phyloP scores from a whole-genome alignment of 2,888 invertebrate species.

The Drosophila algonquin region DNA sequence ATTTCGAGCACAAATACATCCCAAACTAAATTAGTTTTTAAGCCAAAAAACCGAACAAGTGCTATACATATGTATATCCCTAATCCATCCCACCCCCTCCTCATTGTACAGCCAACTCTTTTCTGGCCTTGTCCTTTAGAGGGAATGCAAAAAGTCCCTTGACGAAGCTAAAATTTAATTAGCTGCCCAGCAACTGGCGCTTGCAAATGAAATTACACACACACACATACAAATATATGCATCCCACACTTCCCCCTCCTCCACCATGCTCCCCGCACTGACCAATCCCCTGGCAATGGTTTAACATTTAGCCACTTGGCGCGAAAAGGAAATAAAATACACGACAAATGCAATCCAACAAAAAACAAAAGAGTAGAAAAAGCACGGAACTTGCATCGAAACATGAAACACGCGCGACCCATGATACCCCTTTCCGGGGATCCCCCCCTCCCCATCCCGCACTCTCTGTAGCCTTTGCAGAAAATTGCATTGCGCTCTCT shows the following conservation, averaged over 20 bases:
- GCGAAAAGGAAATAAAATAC: constrained; percentile 70
- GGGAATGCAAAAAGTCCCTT: constrained; percentile 66
- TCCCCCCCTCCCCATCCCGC: not conserved
- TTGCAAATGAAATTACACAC: constrained; percentile 73
- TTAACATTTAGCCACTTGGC: constrained; percentile 75
- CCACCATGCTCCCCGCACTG: constrained; percentile 1
- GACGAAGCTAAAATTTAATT: constrained; percentile 78
- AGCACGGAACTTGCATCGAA: constrained; percentile 43
- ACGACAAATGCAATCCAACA: constrained; percentile 52
- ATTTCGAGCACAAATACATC: too few species aligned
- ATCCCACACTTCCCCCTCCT: constrained; percentile 21
- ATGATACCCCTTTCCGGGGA: constrained; percentile 1
- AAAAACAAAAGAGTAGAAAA: constrained; percentile 13
- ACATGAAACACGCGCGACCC: constrained; percentile 34
- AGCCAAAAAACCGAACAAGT: not conserved
- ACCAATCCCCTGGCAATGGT: constrained; percentile 61
- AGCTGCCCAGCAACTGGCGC: constrained; percentile 76
- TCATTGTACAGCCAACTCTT: not conserved
- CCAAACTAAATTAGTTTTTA: not conserved
- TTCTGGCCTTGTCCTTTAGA: constrained; percentile 4
- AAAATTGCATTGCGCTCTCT: constrained; percentile 28
- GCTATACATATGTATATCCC: not conserved
- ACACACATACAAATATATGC: constrained; percentile 19
- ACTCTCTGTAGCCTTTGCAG: constrained; percentile 11
- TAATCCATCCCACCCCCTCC: not conserved